These are phyloP conservation scores for Chelonus insularis DNA, from an alignment of 1,140 invertebrate genomes.

Conservation along the genomic window DNA sequence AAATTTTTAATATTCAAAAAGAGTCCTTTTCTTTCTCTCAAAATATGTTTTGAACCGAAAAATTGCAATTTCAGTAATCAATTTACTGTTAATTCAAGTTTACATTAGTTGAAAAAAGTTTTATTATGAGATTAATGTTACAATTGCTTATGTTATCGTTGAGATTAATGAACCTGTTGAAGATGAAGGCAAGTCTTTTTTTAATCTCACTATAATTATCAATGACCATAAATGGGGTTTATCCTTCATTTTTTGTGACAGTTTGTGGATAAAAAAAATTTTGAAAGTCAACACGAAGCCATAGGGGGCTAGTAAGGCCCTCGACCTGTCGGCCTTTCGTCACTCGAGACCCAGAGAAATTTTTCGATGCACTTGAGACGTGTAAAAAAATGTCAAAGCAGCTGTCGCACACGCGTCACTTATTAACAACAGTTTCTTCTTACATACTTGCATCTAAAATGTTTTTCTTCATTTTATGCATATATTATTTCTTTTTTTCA, in stretches of 20 bases:
- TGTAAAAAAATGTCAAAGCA: conserved; percentile 47
- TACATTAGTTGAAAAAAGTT: too few relatives aligned
- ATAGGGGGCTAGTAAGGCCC: conserved; percentile 11
- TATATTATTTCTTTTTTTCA: not conserved
- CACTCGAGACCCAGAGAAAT: conserved; percentile 40
- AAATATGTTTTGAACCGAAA: too few relatives aligned
- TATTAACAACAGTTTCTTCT: conserved; percentile 48
- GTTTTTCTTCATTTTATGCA: conserved; percentile 31
- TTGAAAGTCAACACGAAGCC: conserved; percentile 11
- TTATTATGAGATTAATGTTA: too few relatives aligned
- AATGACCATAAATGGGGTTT: too few relatives aligned
- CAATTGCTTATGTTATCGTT: too few relatives aligned
- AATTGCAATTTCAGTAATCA: too few relatives aligned
- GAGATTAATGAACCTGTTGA: too few relatives aligned
- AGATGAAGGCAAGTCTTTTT: too few relatives aligned
- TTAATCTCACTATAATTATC: too few relatives aligned
- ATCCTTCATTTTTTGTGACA: not conserved
- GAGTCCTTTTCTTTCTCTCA: too few relatives aligned
- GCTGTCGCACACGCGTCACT: conserved; percentile 53
- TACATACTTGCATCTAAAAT: conserved; percentile 30
- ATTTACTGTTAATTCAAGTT: too few relatives aligned
- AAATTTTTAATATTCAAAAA: too few relatives aligned
- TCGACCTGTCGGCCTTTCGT: conserved; percentile 37
- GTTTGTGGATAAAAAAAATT: not conserved
- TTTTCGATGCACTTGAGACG: conserved; percentile 18